A percentile compares a stretch with the other conserved stretches of the same genome.
These are phyloP conservation scores for Enteromius trimaculatus DNA, from an alignment of 2,797 vertebrate species.

Conservation along the genomic window DNA sequence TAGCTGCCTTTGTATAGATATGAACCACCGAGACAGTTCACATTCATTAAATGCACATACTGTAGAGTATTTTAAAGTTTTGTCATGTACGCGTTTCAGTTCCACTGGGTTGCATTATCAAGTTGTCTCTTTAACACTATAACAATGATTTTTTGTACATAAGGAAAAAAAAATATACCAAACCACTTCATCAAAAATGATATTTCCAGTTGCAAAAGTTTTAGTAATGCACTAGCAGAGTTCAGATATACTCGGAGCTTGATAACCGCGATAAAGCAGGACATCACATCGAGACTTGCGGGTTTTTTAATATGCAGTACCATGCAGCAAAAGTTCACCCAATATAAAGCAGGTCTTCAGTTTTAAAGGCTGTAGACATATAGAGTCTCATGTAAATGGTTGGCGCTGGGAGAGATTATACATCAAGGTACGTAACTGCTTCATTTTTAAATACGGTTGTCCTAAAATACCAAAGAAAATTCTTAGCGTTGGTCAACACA, in stretches of 20 bases:
- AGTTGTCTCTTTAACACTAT: constrained; percentile 49
- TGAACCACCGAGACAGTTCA: constrained; percentile 64
- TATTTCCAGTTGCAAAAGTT: constrained; percentile 32
- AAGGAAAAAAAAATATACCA: constrained; percentile 27
- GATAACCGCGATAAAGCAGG: constrained; percentile 63
- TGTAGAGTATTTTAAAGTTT: constrained; percentile 54
- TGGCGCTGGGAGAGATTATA: constrained; percentile 45
- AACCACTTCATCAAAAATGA: constrained; percentile 37
- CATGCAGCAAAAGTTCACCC: constrained; percentile 61
- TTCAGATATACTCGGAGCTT: constrained; percentile 54
- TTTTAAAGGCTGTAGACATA: constrained; percentile 47
- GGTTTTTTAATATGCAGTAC: constrained; percentile 57
- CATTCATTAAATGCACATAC: constrained; percentile 71
- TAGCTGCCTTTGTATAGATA: constrained; percentile 79
- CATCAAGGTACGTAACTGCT: constrained; percentile 17
- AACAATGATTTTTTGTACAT: constrained; percentile 1
- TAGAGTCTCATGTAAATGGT: constrained; percentile 32
- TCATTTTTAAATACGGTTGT: background rate
- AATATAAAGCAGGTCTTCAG: constrained; percentile 41
- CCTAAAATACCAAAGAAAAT: background rate
- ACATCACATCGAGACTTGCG: constrained; percentile 59
- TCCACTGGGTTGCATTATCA: constrained; percentile 56
- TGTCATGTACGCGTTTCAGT: constrained; percentile 50
- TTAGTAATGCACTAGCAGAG: constrained; percentile 38
- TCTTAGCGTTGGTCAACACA: background rate